phyloP scores from a whole-genome alignment of 2,113 vertebrate genomes.

The Boleophthalmus pectinirostris region DNA sequence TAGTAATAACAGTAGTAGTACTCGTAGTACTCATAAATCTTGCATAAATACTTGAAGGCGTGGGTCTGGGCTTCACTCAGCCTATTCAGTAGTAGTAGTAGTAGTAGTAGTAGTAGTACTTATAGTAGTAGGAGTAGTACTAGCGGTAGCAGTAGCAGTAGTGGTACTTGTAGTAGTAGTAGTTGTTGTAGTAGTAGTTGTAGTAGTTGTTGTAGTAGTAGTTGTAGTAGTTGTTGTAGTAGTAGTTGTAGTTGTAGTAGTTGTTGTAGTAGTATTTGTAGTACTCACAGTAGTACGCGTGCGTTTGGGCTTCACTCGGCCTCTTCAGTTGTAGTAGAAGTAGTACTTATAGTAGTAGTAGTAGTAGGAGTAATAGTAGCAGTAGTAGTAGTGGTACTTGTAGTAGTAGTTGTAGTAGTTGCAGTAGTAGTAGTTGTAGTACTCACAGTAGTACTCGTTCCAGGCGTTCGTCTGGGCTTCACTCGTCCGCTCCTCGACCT shows the following conservation, averaged over 20 bases:
- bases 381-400: background rate
- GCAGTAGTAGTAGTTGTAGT: background rate
- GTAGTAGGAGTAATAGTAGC: background rate
- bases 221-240: too few relatives aligned
- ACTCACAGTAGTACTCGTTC: constrained; percentile 47
- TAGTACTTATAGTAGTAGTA: background rate
- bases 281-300: too few relatives aligned
- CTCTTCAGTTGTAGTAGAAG: background rate
- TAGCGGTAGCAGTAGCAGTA: background rate
- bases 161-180: too few relatives aligned
- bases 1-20: background rate
- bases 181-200: too few relatives aligned
- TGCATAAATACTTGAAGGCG: constrained; percentile 7
- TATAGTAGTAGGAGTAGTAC: background rate
- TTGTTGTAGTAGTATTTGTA: too few relatives aligned
- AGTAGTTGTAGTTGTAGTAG: background rate
- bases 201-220: constrained; percentile 3
- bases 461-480: constrained; percentile 92
- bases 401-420: too few relatives aligned
- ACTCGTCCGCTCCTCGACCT: constrained; percentile 87
- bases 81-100: too few relatives aligned
- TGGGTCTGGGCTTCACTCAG: background rate
- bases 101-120: too few relatives aligned
- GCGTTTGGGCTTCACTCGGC: too few relatives aligned
- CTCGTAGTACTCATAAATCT: constrained; percentile 15